Conservation (phyloP, 2,888 invertebrate genomes). For the Kryphioiulus occultus region DNA sequence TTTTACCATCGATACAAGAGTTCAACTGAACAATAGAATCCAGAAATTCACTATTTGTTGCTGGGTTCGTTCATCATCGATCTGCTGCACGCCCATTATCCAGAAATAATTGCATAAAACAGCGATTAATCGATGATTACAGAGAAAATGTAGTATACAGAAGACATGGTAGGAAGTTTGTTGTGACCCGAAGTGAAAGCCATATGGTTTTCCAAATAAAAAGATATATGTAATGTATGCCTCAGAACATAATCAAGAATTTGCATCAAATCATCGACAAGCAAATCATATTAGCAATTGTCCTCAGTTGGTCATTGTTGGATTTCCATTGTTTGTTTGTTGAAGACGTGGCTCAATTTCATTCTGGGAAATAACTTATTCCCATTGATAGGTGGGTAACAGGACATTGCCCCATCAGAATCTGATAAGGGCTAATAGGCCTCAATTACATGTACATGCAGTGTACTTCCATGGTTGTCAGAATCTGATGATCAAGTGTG, state of each 20-base stretch:
- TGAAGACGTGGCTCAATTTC: neutral
- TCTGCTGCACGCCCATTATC: neutral
- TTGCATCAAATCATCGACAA: neutral
- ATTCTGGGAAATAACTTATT: neutral
- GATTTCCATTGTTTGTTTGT: no score
- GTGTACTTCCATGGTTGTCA: no score
- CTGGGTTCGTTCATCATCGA: neutral
- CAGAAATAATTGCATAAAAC: neutral
- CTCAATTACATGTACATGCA: no score
- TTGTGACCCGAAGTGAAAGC: neutral
- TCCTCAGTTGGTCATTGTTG: no score
- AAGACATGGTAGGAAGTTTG: no score
- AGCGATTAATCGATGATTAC: neutral
- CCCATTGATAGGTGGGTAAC: no score
- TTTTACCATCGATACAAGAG: neutral
- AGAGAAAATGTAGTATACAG: neutral
- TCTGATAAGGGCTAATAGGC: neutral
- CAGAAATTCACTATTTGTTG: neutral
- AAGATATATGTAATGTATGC: no score
- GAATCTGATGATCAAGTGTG: neutral
- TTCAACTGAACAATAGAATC: slow-evolving; percentile 9
- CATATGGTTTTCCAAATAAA: neutral
- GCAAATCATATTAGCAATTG: neutral
- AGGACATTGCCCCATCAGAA: neutral
- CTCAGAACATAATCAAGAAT: neutral